These are phyloP conservation scores for Eupithecia abbreviata DNA, from an alignment of 2,888 invertebrate species.

Conservation along the genomic window DNA sequence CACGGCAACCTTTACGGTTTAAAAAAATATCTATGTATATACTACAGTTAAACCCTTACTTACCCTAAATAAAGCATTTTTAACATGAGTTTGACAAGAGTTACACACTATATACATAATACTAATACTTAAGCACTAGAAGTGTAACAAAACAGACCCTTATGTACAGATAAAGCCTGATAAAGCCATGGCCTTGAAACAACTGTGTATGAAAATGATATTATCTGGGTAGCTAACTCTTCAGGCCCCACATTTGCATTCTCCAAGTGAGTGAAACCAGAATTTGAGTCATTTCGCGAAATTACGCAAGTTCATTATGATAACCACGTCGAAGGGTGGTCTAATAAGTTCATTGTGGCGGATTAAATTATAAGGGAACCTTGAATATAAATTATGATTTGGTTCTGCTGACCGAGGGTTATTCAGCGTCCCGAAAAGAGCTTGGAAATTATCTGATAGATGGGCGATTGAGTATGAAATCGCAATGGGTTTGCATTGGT, in stretches of 20 bases:
- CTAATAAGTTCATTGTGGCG: slow-evolving; percentile 32
- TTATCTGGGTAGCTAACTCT: neutral
- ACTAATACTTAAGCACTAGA: neutral
- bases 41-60: no score
- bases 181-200: neutral
- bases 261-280: slow-evolving; percentile 41
- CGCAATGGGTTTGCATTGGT: slow-evolving; percentile 32
- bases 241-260: slow-evolving; percentile 43
- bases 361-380: slow-evolving; percentile 36
- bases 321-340: slow-evolving; percentile 37
- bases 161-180: neutral
- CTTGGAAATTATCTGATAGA: slow-evolving; percentile 38
- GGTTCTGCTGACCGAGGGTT: slow-evolving; percentile 42
- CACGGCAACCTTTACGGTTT: no score
- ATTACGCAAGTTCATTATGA: slow-evolving; percentile 41
- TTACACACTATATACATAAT: neutral
- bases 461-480: slow-evolving; percentile 39
- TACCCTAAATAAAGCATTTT: no score
- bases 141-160: neutral
- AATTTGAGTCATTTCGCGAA: slow-evolving; percentile 40
- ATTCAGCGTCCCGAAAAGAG: slow-evolving; percentile 42
- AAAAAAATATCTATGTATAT: no score
- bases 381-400: slow-evolving; percentile 42
- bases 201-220: slow-evolving; percentile 8
- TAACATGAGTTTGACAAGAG: no score